These are phyloP conservation scores for Amphibalanus amphitrite DNA, from an alignment of 1,140 invertebrate species.

Conservation along the genomic window DNA sequence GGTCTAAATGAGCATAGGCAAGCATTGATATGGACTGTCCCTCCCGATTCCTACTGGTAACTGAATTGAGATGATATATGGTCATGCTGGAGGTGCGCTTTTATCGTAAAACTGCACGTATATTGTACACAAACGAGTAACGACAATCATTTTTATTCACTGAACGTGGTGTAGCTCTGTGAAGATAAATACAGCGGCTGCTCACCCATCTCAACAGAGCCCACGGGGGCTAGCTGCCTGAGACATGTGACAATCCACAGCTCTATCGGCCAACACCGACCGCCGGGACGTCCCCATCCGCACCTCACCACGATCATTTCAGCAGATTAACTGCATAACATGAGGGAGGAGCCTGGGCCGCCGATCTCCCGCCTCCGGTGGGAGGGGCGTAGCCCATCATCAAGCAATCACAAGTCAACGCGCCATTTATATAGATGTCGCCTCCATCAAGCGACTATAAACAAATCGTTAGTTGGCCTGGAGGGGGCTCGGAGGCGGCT, in stretches of 20 bases:
- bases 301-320: not conserved
- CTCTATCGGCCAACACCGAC: not conserved
- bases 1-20: too few species aligned
- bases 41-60: too few species aligned
- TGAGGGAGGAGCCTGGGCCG: not conserved
- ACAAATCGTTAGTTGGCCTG: slow-evolving; percentile 1
- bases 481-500: not conserved
- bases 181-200: too few species aligned
- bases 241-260: not conserved
- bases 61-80: too few species aligned
- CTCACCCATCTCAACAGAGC: too few species aligned
- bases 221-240: too few species aligned
- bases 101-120: too few species aligned
- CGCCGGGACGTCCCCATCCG: not conserved
- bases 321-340: slow-evolving; percentile 1
- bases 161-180: too few species aligned
- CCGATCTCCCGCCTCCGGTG: not conserved
- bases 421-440: slow-evolving; percentile 5
- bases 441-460: not conserved
- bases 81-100: too few species aligned
- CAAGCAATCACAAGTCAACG: slow-evolving; percentile 1
- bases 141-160: too few species aligned
- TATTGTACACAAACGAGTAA: too few species aligned
- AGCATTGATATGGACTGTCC: too few species aligned
- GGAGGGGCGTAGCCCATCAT: not conserved